Conservation (phyloP, 35 echinoderm and acorn worm species). For the Stichopus chloronotus region DNA sequence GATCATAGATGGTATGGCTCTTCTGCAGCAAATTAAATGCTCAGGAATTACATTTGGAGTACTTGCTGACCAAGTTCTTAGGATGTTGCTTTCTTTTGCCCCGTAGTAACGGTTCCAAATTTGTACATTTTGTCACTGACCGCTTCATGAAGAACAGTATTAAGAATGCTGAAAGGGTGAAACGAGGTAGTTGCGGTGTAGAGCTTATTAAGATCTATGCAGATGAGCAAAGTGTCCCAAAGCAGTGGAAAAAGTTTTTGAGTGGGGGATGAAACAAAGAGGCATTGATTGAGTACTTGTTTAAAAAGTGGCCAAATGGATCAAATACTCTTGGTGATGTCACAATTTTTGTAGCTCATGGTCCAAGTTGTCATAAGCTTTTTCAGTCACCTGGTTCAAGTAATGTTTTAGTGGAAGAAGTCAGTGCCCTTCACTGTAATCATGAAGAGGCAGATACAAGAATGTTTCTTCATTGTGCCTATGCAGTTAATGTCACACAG, state of each 20-base stretch:
- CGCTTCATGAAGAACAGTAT: conserved; percentile 37
- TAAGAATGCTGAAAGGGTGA: conserved; percentile 39
- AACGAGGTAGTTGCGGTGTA: not conserved
- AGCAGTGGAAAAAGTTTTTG: conserved; percentile 56
- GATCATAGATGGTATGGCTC: conserved; percentile 65
- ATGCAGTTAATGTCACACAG: conserved; percentile 11
- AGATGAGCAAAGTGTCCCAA: conserved; percentile 18
- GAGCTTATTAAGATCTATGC: not conserved
- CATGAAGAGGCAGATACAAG: conserved; percentile 64
- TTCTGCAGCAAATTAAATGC: conserved; percentile 38
- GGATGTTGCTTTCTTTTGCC: not conserved
- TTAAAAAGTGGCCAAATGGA: not conserved
- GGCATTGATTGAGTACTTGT: conserved; percentile 26
- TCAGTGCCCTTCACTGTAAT: not conserved
- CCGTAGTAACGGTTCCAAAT: not conserved
- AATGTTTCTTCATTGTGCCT: no score
- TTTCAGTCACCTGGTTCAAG: no score
- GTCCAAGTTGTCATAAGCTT: not conserved
- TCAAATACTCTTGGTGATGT: not conserved
- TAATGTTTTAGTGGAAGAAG: not conserved
- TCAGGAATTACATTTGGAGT: conserved; percentile 26
- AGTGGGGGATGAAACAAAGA: conserved; percentile 36
- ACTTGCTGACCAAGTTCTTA: conserved; percentile 10
- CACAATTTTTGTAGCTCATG: conserved; percentile 11
- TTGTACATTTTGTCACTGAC: conserved; percentile 42